Conservation (phyloP, 2,797 vertebrate genomes). For the Pteronotus mesoamericanus region DNA sequence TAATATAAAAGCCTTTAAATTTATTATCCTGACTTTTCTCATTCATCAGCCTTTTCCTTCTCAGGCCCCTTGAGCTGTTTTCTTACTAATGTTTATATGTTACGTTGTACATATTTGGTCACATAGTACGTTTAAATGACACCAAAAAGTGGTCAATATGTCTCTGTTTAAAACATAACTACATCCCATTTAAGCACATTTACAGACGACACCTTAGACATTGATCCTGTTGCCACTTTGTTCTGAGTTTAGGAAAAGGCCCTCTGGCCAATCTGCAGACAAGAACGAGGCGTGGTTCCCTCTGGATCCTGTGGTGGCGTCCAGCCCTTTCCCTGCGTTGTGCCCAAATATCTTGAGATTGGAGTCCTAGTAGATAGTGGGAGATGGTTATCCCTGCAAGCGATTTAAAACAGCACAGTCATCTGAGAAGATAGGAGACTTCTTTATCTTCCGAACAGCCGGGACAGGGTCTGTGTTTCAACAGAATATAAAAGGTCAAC, state of each 20-base stretch:
- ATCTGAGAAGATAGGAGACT: neutral
- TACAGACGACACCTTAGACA: rapidly evolving
- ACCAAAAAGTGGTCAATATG: rapidly evolving
- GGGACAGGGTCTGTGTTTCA: neutral
- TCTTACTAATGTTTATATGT: rapidly evolving
- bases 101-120: rapidly evolving
- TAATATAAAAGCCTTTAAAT: too few species aligned
- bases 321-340: neutral
- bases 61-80: neutral
- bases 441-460: neutral
- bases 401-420: neutral
- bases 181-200: too few species aligned
- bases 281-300: neutral
- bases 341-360: rapidly evolving
- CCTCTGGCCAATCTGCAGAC: rapidly evolving
- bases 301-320: too few species aligned
- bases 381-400: neutral
- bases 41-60: neutral
- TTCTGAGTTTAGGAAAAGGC: neutral
- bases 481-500: neutral
- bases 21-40: neutral
- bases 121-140: too few species aligned
- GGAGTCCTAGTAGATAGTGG: rapidly evolving
- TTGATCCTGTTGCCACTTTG: rapidly evolving
- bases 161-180: neutral